Evolutionary conservation across 2,113 vertebrate genomes (phyloP).

Genomic region (Ovis canadensis): DNA sequence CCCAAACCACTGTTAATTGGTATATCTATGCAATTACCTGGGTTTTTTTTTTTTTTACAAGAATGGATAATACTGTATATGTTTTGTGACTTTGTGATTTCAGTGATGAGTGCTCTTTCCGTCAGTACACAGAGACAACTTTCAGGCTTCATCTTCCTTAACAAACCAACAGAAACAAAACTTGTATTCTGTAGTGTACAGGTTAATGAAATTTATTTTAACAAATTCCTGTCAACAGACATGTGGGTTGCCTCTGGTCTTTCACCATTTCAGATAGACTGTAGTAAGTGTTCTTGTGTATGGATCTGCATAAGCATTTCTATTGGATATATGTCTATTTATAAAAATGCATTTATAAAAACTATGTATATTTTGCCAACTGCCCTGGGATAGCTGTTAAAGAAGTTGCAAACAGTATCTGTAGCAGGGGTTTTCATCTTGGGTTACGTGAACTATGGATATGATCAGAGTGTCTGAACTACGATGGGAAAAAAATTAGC

Average conservation of each 20-base stretch:
- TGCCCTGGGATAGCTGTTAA: background rate
- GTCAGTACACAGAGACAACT: background rate
- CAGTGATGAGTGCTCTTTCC: background rate
- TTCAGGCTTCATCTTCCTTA: background rate
- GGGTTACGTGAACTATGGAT: background rate
- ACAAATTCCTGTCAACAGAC: background rate
- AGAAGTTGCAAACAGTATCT: background rate
- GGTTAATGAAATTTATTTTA: background rate
- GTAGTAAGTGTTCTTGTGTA: background rate
- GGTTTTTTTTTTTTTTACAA: background rate
- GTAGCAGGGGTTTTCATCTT: background rate
- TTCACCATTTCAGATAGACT: background rate
- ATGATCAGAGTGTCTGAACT: background rate
- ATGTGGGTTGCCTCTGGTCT: background rate
- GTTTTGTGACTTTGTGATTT: background rate
- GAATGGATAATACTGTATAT: background rate
- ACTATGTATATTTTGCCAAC: background rate
- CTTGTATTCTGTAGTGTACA: background rate
- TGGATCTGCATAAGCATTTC: background rate
- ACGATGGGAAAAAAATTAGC: background rate
- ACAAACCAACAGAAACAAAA: background rate
- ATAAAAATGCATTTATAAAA: background rate
- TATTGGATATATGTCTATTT: background rate
- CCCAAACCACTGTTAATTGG: background rate
- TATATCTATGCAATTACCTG: background rate